phyloP scores from a whole-genome alignment of 1,140 invertebrate genomes.

The Zaprionus tsacasi region DNA sequence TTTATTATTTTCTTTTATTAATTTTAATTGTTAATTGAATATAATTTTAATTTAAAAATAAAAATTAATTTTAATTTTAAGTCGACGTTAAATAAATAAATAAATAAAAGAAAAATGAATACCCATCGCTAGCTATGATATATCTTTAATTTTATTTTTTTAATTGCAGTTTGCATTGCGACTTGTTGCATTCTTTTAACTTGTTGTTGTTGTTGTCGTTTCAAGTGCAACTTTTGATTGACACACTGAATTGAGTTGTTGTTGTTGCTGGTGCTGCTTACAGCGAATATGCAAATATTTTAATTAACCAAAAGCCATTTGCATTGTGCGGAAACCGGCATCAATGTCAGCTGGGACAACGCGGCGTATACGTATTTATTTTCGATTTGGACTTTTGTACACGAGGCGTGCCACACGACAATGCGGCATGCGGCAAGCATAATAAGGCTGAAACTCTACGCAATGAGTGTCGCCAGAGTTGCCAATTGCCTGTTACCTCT shows the following conservation, averaged over 20 bases:
- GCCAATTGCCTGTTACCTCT: neutral
- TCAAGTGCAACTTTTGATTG: slow-evolving; percentile 59
- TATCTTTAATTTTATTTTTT: slow-evolving; percentile 66
- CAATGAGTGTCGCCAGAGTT: slow-evolving; percentile 4
- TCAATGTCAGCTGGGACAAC: slow-evolving; percentile 61
- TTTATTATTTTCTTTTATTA: too few species aligned
- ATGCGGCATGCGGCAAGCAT: slow-evolving; percentile 38
- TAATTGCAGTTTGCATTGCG: slow-evolving; percentile 67
- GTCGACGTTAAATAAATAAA: too few species aligned
- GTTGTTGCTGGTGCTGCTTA: slow-evolving; percentile 39
- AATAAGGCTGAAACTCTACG: slow-evolving; percentile 12
- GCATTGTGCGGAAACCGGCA: slow-evolving; percentile 60
- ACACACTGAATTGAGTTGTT: slow-evolving; percentile 73
- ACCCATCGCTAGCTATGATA: slow-evolving; percentile 24
- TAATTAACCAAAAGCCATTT: slow-evolving; percentile 72
- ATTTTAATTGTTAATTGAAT: too few species aligned
- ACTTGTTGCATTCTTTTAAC: neutral
- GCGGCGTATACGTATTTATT: slow-evolving; percentile 17
- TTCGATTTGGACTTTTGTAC: slow-evolving; percentile 26
- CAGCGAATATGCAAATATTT: slow-evolving; percentile 60
- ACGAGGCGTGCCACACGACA: slow-evolving; percentile 15
- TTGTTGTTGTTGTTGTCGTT: slow-evolving; percentile 5
- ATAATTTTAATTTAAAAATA: too few species aligned
- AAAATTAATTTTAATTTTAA: too few species aligned
- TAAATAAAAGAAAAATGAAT: too few species aligned